phyloP scores from a whole-genome alignment of 2,797 vertebrate genomes.

The Labeo calbasu region DNA sequence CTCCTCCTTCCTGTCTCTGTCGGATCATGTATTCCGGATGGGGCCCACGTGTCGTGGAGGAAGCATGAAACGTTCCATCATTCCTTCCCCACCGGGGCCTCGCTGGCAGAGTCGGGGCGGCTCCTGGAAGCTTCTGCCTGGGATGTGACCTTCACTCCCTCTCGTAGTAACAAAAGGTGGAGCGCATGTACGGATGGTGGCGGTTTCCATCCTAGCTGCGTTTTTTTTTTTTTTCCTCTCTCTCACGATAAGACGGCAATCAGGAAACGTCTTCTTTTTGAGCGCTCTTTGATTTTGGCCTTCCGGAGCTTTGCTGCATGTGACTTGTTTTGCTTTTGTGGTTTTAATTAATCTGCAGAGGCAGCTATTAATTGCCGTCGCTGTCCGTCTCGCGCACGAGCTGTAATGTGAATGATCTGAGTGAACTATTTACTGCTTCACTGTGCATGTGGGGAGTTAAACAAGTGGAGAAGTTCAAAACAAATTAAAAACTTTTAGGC shows the following conservation, averaged over 20 bases:
- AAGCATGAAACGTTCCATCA: constrained; percentile 77
- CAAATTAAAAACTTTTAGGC: constrained; percentile 59
- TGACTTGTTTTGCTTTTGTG: constrained; percentile 53
- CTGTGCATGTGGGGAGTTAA: constrained; percentile 58
- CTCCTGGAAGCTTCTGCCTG: constrained; percentile 66
- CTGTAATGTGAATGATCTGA: constrained; percentile 55
- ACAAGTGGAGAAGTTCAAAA: constrained; percentile 60
- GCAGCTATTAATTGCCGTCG: constrained; percentile 63
- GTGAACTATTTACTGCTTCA: constrained; percentile 62
- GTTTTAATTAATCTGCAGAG: constrained; percentile 61
- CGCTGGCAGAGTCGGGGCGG: constrained; percentile 63
- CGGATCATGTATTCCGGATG: constrained; percentile 51
- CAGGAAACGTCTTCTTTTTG: background rate
- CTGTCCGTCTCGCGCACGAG: constrained; percentile 60
- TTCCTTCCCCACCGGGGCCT: constrained; percentile 69
- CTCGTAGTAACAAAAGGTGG: constrained; percentile 45
- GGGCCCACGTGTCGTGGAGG: constrained; percentile 39
- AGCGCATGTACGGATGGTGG: constrained; percentile 21
- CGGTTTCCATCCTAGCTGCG: constrained; percentile 18
- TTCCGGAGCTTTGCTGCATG: constrained; percentile 36
- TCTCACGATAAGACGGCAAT: background rate
- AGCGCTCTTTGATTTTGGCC: background rate
- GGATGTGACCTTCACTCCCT: constrained; percentile 75
- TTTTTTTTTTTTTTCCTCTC: constrained; percentile 6
- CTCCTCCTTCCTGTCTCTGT: constrained; percentile 64